Percentiles rank a stretch among this genome's conserved stretches.
Evolutionary conservation across 2,888 invertebrate genomes (phyloP).

Genomic region (Arrhopalites spinosus): DNA sequence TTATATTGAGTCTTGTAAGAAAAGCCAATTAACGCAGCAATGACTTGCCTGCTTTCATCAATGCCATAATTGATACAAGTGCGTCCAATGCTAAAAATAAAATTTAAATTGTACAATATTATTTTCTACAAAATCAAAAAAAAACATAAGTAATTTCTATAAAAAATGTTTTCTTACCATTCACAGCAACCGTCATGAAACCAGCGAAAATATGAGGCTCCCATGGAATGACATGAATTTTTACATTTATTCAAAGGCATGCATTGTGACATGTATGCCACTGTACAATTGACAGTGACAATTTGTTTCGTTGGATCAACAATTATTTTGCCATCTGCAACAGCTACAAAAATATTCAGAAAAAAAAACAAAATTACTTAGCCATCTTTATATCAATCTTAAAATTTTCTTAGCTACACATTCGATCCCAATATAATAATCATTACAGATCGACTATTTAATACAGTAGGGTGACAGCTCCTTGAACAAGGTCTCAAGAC

Average conservation of each 20-base stretch:
- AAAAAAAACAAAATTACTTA: neutral
- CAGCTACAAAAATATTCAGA: neutral
- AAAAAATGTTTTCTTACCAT: slow-evolving; percentile 61
- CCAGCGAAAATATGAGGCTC: slow-evolving; percentile 84
- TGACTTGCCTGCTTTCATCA: slow-evolving; percentile 74
- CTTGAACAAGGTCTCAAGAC: too few relatives aligned
- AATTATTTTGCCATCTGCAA: slow-evolving; percentile 53
- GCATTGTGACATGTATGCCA: slow-evolving; percentile 87
- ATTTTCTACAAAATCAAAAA: too few relatives aligned
- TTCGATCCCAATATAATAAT: neutral
- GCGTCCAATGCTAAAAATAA: slow-evolving; percentile 67
- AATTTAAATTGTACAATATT: too few relatives aligned
- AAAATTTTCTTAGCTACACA: too few relatives aligned
- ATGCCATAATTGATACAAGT: slow-evolving; percentile 88
- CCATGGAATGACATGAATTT: slow-evolving; percentile 80
- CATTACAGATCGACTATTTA: too few relatives aligned
- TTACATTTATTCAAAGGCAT: slow-evolving; percentile 87
- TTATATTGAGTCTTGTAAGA: too few relatives aligned
- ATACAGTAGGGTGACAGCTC: too few relatives aligned
- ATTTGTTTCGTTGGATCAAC: slow-evolving; percentile 59
- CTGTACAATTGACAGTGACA: slow-evolving; percentile 82
- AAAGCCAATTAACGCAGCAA: neutral
- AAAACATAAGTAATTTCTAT: too few relatives aligned
- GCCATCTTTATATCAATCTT: too few relatives aligned
- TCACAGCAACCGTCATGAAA: slow-evolving; percentile 95